Percentiles rank a stretch among this genome's conserved stretches.
Evolutionary conservation across 2,797 vertebrate genomes (phyloP).

Genomic region (Spinus olivaceus): DNA sequence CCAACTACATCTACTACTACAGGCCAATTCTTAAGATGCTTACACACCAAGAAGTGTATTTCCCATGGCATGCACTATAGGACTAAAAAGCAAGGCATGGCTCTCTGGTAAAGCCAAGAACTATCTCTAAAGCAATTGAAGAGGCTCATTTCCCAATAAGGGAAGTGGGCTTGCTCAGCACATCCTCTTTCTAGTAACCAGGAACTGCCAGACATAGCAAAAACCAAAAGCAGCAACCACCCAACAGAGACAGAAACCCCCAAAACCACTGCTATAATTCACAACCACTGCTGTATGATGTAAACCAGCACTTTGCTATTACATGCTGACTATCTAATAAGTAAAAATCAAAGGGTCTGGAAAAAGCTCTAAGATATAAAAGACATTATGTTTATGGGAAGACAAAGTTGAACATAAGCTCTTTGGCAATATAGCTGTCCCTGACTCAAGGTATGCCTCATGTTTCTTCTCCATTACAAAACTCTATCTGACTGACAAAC

Average conservation of each 20-base stretch:
- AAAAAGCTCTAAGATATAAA: not conserved
- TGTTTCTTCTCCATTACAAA: not conserved
- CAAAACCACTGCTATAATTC: not conserved
- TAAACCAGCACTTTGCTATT: not conserved
- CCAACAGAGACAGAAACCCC: not conserved
- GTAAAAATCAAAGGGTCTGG: not conserved
- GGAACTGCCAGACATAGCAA: not conserved
- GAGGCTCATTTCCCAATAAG: not conserved
- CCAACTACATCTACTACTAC: not conserved
- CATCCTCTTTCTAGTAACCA: not conserved
- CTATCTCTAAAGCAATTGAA: not conserved
- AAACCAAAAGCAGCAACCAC: not conserved
- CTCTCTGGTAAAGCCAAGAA: not conserved
- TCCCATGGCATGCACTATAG: not conserved
- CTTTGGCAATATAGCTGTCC: not conserved
- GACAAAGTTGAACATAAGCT: not conserved
- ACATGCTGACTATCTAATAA: not conserved
- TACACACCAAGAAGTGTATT: not conserved
- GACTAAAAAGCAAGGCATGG: conserved; percentile 22
- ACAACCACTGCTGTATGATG: not conserved
- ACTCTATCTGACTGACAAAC: not conserved
- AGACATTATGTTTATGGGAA: not conserved
- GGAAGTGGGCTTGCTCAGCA: not conserved
- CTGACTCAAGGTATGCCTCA: not conserved
- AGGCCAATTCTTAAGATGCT: not conserved